Conservation (phyloP, 1,140 invertebrate genomes). For the Helicorthomorpha holstii region DNA sequence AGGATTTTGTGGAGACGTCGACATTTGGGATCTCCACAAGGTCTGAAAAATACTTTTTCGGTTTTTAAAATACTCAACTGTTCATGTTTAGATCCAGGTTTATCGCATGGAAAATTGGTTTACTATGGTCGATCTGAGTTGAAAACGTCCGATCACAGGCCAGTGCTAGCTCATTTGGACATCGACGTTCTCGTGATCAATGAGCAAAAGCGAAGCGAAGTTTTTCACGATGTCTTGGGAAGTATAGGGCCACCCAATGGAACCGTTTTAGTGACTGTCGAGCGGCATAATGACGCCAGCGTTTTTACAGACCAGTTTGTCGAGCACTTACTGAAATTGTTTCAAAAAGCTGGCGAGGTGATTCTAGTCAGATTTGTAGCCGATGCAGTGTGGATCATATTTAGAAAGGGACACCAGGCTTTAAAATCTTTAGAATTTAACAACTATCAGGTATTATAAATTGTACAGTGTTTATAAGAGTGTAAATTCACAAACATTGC, state of each 20-base stretch:
- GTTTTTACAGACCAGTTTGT: constrained; percentile 52
- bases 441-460: constrained; percentile 1
- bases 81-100: constrained; percentile 3
- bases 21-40: constrained; percentile 36
- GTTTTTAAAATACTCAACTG: constrained; percentile 1
- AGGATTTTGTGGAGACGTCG: constrained; percentile 75
- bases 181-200: constrained; percentile 66
- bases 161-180: constrained; percentile 78
- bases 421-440: constrained; percentile 42
- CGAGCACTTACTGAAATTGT: constrained; percentile 46
- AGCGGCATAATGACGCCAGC: constrained; percentile 14
- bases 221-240: constrained; percentile 68
- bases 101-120: constrained; percentile 45
- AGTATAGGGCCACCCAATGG: constrained; percentile 86
- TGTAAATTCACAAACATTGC: constrained; percentile 2
- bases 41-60: constrained; percentile 1
- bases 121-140: constrained; percentile 85
- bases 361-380: constrained; percentile 79
- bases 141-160: constrained; percentile 95
- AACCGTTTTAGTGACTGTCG: constrained; percentile 54
- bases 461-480: not conserved
- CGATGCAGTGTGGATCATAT: constrained; percentile 72
- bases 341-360: constrained; percentile 62
- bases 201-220: constrained; percentile 44
- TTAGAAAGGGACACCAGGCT: constrained; percentile 65